Evolutionary conservation across 2,113 vertebrate genomes (phyloP), one percentile per base, ranked within the genome.

Genomic region (Channa maculata): DNA sequence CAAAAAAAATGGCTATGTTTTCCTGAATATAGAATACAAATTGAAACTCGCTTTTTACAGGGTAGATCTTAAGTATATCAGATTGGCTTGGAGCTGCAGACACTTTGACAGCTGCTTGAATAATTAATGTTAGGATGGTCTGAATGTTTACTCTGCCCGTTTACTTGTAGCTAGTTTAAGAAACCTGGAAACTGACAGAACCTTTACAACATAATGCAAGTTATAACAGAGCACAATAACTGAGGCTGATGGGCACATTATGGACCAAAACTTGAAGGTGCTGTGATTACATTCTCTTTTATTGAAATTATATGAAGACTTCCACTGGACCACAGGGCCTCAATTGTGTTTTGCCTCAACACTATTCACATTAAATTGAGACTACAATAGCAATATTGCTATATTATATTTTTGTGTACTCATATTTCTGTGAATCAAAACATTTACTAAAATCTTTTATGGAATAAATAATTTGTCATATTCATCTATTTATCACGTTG

Each of bases 401-500:
- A 24, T 24, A 24, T 24, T 24, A 24, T 24, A 24, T 69, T 5
- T 72, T 48, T 77, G 15, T 65, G 13, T 46, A 64, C 45, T 75
- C 54, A 54, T 64, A 59, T 72, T 13, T 68, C 7, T 78, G n/a
- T 85, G 12, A 71, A 73, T 71, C 4, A 13, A 78, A 77, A 60
- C 52, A 51, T 64, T 8, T 62, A 80, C 72, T 72, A 80, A 82
- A 85, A 78, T 11, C 50, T 69, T 63, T 41, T 70, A 33, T 48
- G 3, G 0, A 45, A 54, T 62, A 64, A 49, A 1, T 24, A 24
- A 24, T 24, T 24, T 24, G 24, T 24, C 24, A 24, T 24, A 24
- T 24, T 24, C 24, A 24, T 24, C 24, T 24, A 24, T 24, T 24
- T 24, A 24, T 24, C 24, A 24, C 24, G 24, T 24, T 24, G 24